Evolutionary conservation across 2,888 invertebrate species (phyloP).

Genomic region (Phyllotreta striolata): DNA sequence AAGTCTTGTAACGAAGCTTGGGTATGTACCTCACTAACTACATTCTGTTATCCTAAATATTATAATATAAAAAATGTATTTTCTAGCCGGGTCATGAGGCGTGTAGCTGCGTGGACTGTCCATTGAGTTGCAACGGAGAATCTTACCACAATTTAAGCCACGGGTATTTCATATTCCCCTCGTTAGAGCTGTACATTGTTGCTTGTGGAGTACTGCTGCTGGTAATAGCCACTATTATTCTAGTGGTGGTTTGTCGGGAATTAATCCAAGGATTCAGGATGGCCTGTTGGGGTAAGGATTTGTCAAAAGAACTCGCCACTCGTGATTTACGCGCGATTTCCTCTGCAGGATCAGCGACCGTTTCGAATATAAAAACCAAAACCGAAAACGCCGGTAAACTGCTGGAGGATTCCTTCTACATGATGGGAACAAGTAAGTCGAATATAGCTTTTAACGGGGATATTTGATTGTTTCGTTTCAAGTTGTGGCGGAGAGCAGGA

Average conservation of each 20-base stretch:
- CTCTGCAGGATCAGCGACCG: slow-evolving; percentile 10
- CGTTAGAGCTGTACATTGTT: slow-evolving; percentile 16
- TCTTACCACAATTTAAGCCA: slow-evolving; percentile 59
- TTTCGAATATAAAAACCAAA: slow-evolving; percentile 14
- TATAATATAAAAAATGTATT: slow-evolving; percentile 25
- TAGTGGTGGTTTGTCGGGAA: slow-evolving; percentile 10
- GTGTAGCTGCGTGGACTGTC: slow-evolving; percentile 84
- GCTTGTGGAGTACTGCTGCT: slow-evolving; percentile 13
- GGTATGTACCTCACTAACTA: slow-evolving; percentile 55
- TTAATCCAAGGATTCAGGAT: neutral
- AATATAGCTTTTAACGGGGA: neutral
- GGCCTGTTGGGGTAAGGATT: slow-evolving; percentile 1
- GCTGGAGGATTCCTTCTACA: slow-evolving; percentile 59
- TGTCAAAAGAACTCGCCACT: neutral
- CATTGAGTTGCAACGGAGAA: slow-evolving; percentile 67
- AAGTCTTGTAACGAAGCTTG: slow-evolving; percentile 69
- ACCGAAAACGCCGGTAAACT: slow-evolving; percentile 46
- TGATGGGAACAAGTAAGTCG: slow-evolving; percentile 32
- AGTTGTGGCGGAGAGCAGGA: slow-evolving; percentile 74
- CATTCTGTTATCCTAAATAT: slow-evolving; percentile 3
- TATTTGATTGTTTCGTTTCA: slow-evolving; percentile 37
- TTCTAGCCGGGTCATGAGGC: slow-evolving; percentile 64
- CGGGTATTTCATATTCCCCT: slow-evolving; percentile 13
- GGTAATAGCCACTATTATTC: slow-evolving; percentile 8
- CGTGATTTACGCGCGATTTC: neutral